Conservation (phyloP, 2,113 vertebrate species). For the Caranx ignobilis region DNA sequence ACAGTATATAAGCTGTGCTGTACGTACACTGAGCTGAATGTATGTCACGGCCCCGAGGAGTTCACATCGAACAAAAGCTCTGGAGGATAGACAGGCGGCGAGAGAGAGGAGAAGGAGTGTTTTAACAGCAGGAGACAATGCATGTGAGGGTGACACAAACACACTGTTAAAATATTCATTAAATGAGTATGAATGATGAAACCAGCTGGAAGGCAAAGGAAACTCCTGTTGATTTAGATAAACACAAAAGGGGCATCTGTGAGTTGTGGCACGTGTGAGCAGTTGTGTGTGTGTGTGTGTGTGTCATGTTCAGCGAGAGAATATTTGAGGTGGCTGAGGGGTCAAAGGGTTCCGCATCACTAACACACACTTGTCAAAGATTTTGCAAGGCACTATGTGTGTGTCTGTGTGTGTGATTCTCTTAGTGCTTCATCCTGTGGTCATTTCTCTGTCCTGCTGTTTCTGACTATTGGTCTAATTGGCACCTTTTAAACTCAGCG, state of each 20-base stretch:
- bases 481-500: conserved; percentile 45
- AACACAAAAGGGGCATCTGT: conserved; percentile 27
- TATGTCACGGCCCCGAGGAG: conserved; percentile 72
- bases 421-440: conserved; percentile 24
- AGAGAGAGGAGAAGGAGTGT: conserved; percentile 13
- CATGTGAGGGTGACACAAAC: conserved; percentile 65
- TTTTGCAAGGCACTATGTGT: not conserved
- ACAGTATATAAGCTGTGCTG: conserved; percentile 24
- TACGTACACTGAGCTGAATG: conserved; percentile 50
- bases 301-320: not conserved
- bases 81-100: conserved; percentile 41
- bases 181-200: conserved; percentile 71
- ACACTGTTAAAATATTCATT: conserved; percentile 73
- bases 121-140: conserved; percentile 61
- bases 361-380: conserved; percentile 5
- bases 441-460: conserved; percentile 53
- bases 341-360: conserved; percentile 28
- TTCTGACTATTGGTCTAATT: conserved; percentile 62
- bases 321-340: conserved; percentile 17
- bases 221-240: conserved; percentile 76
- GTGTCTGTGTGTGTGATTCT: not conserved
- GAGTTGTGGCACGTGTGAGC: conserved; percentile 5
- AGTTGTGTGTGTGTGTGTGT: conserved; percentile 7
- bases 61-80: conserved; percentile 65
- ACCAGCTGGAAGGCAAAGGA: conserved; percentile 69